phyloP scores from a whole-genome alignment of 2,888 invertebrate genomes.

The Ceriagrion tenellum region DNA sequence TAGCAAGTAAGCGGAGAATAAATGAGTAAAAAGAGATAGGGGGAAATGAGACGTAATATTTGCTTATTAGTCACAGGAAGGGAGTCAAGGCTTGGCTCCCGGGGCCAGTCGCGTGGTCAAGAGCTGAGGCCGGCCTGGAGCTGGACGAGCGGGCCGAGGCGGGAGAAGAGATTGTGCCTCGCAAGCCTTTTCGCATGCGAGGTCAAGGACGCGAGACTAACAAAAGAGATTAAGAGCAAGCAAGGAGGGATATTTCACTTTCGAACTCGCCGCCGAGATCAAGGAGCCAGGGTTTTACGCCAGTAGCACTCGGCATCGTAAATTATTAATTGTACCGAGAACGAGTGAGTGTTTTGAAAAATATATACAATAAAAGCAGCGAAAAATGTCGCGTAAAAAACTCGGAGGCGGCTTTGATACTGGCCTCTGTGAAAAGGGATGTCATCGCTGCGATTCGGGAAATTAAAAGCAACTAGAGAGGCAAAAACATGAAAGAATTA shows the following conservation, averaged over 20 bases:
- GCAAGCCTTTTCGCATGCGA: constrained; percentile 2
- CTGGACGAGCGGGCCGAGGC: not conserved
- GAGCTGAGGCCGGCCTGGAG: not conserved
- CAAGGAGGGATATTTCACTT: constrained; percentile 38
- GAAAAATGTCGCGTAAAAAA: not conserved
- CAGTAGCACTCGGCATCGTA: not conserved
- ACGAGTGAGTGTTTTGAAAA: not conserved
- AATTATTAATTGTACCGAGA: not conserved
- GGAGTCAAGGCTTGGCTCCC: not conserved
- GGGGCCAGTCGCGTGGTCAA: not conserved
- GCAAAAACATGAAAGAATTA: not conserved
- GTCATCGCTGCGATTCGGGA: not conserved
- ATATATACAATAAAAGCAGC: not conserved
- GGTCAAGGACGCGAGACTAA: constrained; percentile 24
- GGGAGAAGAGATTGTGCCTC: not conserved
- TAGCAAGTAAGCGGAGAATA: not conserved
- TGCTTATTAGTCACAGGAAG: not conserved
- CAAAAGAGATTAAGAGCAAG: constrained; percentile 26
- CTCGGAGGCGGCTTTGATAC: not conserved
- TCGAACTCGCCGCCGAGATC: not conserved
- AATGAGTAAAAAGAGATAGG: not conserved
- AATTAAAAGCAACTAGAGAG: not conserved
- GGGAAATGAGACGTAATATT: not conserved
- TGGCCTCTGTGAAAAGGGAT: not conserved
- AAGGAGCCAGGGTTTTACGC: not conserved